phyloP scores from a whole-genome alignment of 2,888 invertebrate species.

The Amphipoea oculea region DNA sequence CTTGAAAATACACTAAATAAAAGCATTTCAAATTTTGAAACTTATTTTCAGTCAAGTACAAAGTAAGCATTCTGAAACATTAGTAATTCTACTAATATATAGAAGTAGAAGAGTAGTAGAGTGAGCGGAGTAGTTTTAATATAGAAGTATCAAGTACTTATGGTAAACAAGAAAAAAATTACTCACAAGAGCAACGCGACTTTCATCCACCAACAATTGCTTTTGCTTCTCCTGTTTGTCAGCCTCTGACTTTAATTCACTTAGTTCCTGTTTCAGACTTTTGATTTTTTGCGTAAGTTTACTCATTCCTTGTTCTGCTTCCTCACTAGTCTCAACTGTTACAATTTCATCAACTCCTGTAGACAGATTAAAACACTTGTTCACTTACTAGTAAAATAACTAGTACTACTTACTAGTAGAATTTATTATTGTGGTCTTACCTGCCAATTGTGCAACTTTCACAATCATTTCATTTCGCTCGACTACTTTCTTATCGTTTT shows the following conservation, averaged over 20 bases:
- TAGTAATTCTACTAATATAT: not conserved
- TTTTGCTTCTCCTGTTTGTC: constrained; percentile 84
- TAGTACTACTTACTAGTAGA: not conserved
- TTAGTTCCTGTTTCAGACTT: constrained; percentile 77
- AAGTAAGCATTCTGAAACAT: not conserved
- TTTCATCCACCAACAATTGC: constrained; percentile 83
- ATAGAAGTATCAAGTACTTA: not conserved
- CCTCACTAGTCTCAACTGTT: constrained; percentile 78
- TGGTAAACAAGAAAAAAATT: not conserved
- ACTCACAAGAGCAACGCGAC: constrained; percentile 83
- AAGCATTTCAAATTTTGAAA: not conserved
- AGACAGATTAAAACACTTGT: constrained; percentile 35
- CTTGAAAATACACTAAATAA: not conserved
- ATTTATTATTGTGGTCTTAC: constrained; percentile 64
- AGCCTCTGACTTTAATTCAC: constrained; percentile 77
- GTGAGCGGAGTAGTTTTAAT: not conserved
- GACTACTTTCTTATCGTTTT: constrained; percentile 87
- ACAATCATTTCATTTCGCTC: constrained; percentile 83
- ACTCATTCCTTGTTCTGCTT: constrained; percentile 77
- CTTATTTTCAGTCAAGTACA: not conserved
- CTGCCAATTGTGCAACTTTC: constrained; percentile 83
- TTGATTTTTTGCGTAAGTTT: constrained; percentile 79
- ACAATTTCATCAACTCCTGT: constrained; percentile 78
- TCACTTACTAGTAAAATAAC: not conserved
- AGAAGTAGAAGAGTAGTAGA: not conserved